These are phyloP conservation scores for Triops longicaudatus DNA, from an alignment of 1,140 invertebrate genomes.

Conservation along the genomic window DNA sequence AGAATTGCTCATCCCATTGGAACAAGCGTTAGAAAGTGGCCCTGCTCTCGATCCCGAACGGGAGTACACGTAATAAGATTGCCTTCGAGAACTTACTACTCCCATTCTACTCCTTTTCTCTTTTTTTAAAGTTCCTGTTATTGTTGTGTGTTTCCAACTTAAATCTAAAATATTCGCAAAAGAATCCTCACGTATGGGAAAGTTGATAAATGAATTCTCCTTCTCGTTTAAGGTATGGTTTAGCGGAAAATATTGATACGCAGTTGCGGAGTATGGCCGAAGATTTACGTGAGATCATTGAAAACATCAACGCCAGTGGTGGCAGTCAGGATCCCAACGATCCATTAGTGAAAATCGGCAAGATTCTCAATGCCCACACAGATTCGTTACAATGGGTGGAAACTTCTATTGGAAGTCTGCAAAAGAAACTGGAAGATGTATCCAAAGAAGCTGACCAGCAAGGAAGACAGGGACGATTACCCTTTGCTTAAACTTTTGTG, in stretches of 20 bases:
- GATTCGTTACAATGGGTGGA: constrained; percentile 91
- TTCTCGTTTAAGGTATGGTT: constrained; percentile 56
- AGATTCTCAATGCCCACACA: constrained; percentile 93
- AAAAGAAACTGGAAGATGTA: constrained; percentile 70
- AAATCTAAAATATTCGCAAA: too few species aligned
- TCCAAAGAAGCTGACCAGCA: constrained; percentile 70
- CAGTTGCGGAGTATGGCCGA: constrained; percentile 90
- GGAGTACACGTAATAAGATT: constrained; percentile 56
- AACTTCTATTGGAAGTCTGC: constrained; percentile 60
- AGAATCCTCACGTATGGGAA: too few species aligned
- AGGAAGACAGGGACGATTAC: constrained; percentile 52
- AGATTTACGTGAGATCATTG: constrained; percentile 89
- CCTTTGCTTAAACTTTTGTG: constrained; percentile 17
- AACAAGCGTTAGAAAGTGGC: constrained; percentile 62
- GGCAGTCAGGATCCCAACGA: constrained; percentile 63
- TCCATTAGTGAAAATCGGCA: constrained; percentile 84
- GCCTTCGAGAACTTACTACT: not conserved
- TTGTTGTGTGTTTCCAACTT: too few species aligned
- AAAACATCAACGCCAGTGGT: constrained; percentile 83
- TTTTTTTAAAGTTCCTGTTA: too few species aligned
- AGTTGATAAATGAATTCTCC: too few species aligned
- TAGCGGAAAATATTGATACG: constrained; percentile 82
- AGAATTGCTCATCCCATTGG: constrained; percentile 71
- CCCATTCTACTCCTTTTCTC: not conserved
- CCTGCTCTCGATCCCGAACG: constrained; percentile 73